Conservation (phyloP, 2,888 invertebrate species). For the Ferdinandea cuprea region DNA sequence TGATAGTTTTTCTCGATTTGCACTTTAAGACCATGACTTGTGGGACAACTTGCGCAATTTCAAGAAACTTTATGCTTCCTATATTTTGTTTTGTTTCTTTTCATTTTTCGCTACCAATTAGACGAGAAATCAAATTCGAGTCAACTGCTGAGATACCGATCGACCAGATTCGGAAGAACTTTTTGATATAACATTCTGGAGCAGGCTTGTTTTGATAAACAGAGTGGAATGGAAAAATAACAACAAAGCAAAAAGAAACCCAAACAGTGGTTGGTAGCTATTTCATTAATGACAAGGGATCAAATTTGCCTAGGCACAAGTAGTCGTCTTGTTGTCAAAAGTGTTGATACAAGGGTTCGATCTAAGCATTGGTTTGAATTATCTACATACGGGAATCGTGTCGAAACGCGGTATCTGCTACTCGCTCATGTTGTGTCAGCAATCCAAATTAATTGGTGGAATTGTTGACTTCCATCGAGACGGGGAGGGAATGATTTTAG, state of each 20-base stretch:
- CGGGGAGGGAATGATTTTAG: background rate
- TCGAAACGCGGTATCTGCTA: background rate
- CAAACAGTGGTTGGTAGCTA: no score
- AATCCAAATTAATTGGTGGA: background rate
- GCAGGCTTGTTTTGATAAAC: background rate
- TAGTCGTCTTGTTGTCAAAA: background rate
- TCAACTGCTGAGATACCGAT: slow-evolving; percentile 56
- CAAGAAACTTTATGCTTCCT: background rate
- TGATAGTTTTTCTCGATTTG: slow-evolving; percentile 57
- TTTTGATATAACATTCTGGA: background rate
- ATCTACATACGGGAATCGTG: background rate
- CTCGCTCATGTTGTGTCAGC: background rate
- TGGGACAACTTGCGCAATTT: slow-evolving; percentile 15
- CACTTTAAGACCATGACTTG: background rate
- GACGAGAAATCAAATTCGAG: slow-evolving; percentile 60
- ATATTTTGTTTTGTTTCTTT: slow-evolving; percentile 22
- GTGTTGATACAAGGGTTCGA: background rate
- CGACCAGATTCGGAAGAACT: slow-evolving; percentile 31
- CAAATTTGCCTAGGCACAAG: background rate
- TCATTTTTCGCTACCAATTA: slow-evolving; percentile 55
- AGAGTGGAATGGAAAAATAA: background rate
- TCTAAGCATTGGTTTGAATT: background rate
- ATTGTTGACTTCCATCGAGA: background rate
- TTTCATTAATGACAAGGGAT: background rate
- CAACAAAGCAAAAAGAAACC: no score